A percentile compares a stretch with the other conserved stretches of the same genome.
phyloP scores from a whole-genome alignment of 2,888 invertebrate genomes.

The Venustoraphidia nigricollis region DNA sequence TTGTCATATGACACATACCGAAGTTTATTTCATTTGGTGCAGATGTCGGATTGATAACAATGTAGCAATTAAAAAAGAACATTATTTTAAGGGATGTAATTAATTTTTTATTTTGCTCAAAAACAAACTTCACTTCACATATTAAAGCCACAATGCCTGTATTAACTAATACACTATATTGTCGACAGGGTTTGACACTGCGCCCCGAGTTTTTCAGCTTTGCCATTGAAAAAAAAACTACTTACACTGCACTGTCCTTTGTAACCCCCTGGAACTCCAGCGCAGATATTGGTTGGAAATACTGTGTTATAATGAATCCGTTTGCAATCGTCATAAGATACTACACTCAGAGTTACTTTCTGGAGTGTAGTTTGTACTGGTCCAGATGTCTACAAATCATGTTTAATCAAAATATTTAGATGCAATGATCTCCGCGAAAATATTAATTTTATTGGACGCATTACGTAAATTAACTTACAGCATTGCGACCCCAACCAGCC shows the following conservation, averaged over 20 bases:
- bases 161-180: too few relatives aligned
- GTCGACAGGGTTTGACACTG: too few relatives aligned
- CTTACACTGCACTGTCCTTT: conserved; percentile 26
- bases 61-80: too few relatives aligned
- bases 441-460: neutral
- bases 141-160: too few relatives aligned
- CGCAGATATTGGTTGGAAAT: conserved; percentile 25
- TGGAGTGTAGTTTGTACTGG: conserved; percentile 21
- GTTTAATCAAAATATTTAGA: neutral
- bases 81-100: too few relatives aligned
- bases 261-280: conserved; percentile 25
- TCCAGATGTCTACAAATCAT: conserved; percentile 21
- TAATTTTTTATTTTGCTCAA: too few relatives aligned
- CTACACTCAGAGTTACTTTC: conserved; percentile 22
- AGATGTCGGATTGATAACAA: too few relatives aligned
- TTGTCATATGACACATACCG: too few relatives aligned
- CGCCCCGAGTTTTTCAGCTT: too few relatives aligned
- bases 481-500: conserved; percentile 24
- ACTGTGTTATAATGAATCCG: conserved; percentile 18
- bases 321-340: conserved; percentile 23
- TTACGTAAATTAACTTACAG: conserved; percentile 3
- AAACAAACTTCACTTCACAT: too few relatives aligned
- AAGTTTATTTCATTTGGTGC: too few relatives aligned
- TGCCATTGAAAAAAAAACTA: neutral
- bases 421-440: neutral